Base-by-base conservation (phyloP, 2,797 vertebrate species). In the Simalia tracyae region DNA sequence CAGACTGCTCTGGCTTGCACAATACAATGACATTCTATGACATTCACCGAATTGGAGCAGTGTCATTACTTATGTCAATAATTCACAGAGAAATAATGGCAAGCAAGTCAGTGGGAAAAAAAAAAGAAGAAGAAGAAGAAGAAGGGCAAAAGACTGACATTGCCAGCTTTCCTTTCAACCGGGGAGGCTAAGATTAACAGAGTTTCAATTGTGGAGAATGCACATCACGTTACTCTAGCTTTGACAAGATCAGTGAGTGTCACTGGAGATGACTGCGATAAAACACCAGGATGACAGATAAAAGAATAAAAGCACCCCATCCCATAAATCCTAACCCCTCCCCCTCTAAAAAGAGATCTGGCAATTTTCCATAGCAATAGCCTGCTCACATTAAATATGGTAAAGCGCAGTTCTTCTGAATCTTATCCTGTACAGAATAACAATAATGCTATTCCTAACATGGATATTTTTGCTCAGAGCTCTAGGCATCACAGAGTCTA, bases 201-300 rank as follows among this genome's bases (percentile, higher is more conserved):
- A 84, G 94, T 66, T 24, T 64, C 96, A 14, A 1, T 89, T 94
- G 76, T 90, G 59, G 31, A 0, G 6, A 54, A 87, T 72, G 28
- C 19, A 92, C 54, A 87, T 86, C n/a, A 64, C 59, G 84, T 91
- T 92, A 87, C 17, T 57, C 24, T 8, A 86, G 63, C 64, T 94
- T 90, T 95, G 92, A 96, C 90, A 88, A 81, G 61, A 91, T 93
- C 56, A 76, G n/a, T 6, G 90, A 93, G 42, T 86, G 91, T 93
- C 2, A 0, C 12, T 89, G 86, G 63, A 92, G 81, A 92, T 31
- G 59, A 56, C 90, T 14, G 8, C 89, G 91, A 94, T 64, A 93
- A 94, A 86, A 93, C 87, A 19, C 42, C 90, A 90, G 64, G 92
- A 89, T 59, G 94, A 90, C 7, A 50, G 76, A 94, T 92, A 92